A percentile compares a stretch with the other conserved stretches of the same genome.
phyloP scores from a whole-genome alignment of 2,113 vertebrate genomes.

The Motacilla alba region DNA sequence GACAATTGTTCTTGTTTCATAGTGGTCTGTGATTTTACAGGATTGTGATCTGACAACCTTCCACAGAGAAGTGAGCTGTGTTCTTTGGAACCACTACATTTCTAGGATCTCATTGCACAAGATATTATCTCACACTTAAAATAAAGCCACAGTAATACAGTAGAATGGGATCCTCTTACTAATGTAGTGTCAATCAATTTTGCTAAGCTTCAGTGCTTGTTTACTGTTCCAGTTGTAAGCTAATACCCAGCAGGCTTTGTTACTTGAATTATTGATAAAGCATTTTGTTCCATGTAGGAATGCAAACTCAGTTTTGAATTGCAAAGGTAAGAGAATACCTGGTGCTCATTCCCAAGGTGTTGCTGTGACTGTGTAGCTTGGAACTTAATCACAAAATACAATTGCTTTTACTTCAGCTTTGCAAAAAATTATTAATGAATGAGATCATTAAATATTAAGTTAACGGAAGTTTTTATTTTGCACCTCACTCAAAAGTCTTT shows the following conservation, averaged over 20 bases:
- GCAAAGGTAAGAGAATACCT: background rate
- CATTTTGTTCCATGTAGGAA: slow-evolving; percentile 61
- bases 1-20: background rate
- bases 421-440: background rate
- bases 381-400: slow-evolving; percentile 18
- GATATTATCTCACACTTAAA: background rate
- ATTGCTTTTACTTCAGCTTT: background rate
- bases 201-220: slow-evolving; percentile 37
- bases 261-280: slow-evolving; percentile 71
- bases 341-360: background rate
- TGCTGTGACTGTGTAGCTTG: background rate
- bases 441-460: background rate
- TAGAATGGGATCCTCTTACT: background rate
- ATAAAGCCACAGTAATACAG: background rate
- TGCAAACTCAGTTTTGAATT: slow-evolving; percentile 18
- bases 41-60: background rate
- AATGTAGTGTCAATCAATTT: slow-evolving; percentile 19
- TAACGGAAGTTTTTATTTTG: background rate
- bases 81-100: background rate
- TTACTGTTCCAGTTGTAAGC: slow-evolving; percentile 56
- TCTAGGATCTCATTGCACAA: background rate
- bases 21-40: background rate
- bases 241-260: slow-evolving; percentile 46
- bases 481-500: background rate
- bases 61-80: background rate